phyloP scores from a whole-genome alignment of 2,888 invertebrate species.

The Sarcophaga subvicina region DNA sequence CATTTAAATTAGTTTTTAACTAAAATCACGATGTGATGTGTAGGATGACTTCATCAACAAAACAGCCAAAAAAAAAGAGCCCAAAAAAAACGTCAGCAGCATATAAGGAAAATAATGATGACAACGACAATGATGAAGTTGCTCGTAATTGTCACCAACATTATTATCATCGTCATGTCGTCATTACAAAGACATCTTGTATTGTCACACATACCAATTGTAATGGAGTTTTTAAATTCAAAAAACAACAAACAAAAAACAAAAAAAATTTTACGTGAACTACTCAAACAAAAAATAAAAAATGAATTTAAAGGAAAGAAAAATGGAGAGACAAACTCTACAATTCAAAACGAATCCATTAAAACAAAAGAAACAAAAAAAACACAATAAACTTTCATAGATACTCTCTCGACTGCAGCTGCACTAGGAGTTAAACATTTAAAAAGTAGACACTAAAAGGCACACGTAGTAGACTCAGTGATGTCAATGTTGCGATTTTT shows the following conservation, averaged over 20 bases:
- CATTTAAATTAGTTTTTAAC: conserved; percentile 69
- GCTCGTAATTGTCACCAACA: conserved; percentile 33
- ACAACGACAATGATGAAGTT: conserved; percentile 34
- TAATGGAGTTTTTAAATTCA: conserved; percentile 51
- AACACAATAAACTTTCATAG: conserved; percentile 20
- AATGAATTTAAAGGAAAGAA: too few species aligned
- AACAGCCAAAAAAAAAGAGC: not conserved
- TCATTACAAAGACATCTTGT: conserved; percentile 68
- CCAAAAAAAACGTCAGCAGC: not conserved
- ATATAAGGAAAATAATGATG: not conserved
- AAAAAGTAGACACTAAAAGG: conserved; percentile 1
- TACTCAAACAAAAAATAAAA: conserved; percentile 29
- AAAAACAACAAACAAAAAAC: not conserved
- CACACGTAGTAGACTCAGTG: not conserved
- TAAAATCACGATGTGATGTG: conserved; percentile 69
- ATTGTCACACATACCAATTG: conserved; percentile 67
- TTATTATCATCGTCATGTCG: conserved; percentile 59
- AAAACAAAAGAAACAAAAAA: conserved; percentile 16
- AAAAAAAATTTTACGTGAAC: conserved; percentile 56
- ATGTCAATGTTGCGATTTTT: too few species aligned
- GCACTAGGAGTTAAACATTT: conserved; percentile 30
- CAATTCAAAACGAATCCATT: not conserved
- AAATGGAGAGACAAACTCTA: not conserved
- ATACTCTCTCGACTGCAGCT: conserved; percentile 40
- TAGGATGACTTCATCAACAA: conserved; percentile 71